Evolutionary conservation across 2,113 vertebrate genomes (phyloP), one percentile per base, ranked within the genome.

Genomic region (Sebastes fasciatus): DNA sequence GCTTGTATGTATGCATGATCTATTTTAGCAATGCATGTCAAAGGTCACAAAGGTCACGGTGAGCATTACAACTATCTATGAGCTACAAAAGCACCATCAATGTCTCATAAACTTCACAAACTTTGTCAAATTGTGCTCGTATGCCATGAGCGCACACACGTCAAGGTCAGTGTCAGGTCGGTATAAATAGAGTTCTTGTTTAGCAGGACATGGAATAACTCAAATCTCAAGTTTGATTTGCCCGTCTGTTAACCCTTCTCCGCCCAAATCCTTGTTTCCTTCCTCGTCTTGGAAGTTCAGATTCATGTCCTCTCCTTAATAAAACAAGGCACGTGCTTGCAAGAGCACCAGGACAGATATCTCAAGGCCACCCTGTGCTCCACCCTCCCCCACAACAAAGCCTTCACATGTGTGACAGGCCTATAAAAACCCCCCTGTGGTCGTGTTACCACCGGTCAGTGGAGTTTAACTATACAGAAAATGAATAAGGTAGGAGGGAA

Each of bases 181-280:
- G 9, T 90, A 91, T 91, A 88, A 90, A 94, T 91, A 93, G 85
- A 87, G 65, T 52, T 74, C 42, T 63, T 63, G 66, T 80, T 90
- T 71, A 68, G 68, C 80, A 80, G 74, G 70, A 66, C 76, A 73
- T 21, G 48, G 23, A 65, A 69, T 45, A 86, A 68, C 12, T 61
- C 65, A 26, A 26, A 1, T 68, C 54, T 49, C n/a, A 70, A 26
- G 23, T 68, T 60, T 70, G 48, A 66, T 42, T 70, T n/a, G 43
- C 7, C 23, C 23, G 1, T 21, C 43, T 5, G 11, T 57, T 42
- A 14, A 14, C 64, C 64, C 54, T 54, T 73, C 46, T 54, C 70
- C 6, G 6, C 8, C 5, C 12, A 1, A 40, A 72, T 45, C 40
- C 67, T 75, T 54, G 66, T 48, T 81, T 61, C 4, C 46, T 45